Base-by-base conservation (phyloP, 1,140 invertebrate species). In the Magallana ariakensis region DNA sequence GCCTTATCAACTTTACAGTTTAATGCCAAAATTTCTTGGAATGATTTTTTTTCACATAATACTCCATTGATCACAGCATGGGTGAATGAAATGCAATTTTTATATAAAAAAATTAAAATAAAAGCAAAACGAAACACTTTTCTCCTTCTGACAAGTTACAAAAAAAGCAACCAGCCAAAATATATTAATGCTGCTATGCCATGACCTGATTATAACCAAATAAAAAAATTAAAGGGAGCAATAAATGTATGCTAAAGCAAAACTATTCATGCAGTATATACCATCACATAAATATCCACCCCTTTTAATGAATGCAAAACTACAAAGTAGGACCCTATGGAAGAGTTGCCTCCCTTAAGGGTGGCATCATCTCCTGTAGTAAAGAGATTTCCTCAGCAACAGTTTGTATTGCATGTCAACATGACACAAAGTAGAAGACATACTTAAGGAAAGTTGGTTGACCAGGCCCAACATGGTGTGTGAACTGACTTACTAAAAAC, bases 11-110 rank as follows among this genome's bases (percentile, higher is more conserved):
- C 53, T 56, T 46, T 54, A 83, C 53, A 53, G 26, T 86, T 86
- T 46, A 56, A 86, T 80, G 66, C 13, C 62, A 10, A 60, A 83
- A 80, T 80, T 56, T 85, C 85, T 56, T 54, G 54, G 19, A 55
- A 56, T 82, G 46, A 62, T 62, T 16, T 16, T 56, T 82, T 82
- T 22, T 55, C 80, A 82, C 54, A 82, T 54, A 19, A 54, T 53
- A 82, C n/a, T 82, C 19, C 54, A 22, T 10, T 82, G 54, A 80
- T 80, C 85, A 80, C 85, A 80, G 70, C 85, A 88, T 88, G 46
- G 54, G 16, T 82, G 80, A 82, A 82, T 82, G 80, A 82, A 54
- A 55, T 82, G 80, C 80, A 82, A 82, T 55, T 82, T 82, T 55
- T 56, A 19, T n/a, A n/a, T n/a, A n/a, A n/a, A n/a, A n/a, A n/a